Evolutionary conservation across 2,113 vertebrate genomes (phyloP).

Genomic region (Microtus montanus): DNA sequence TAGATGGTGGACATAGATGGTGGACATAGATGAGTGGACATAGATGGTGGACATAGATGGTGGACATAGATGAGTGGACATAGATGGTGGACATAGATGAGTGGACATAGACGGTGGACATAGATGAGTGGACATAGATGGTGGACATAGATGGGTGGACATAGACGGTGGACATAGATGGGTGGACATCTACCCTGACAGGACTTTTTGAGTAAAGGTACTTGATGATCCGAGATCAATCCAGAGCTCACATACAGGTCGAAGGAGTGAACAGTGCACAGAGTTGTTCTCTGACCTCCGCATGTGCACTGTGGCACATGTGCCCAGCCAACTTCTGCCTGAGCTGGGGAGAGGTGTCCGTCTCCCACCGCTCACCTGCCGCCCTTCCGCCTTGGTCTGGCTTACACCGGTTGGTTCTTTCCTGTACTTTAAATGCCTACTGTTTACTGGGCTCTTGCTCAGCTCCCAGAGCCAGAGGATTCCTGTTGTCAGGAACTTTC

Average conservation of each 20-base stretch:
- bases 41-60: no score
- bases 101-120: no score
- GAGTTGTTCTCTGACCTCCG: neutral
- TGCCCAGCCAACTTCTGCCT: neutral
- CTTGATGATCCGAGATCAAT: neutral
- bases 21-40: no score
- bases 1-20: no score
- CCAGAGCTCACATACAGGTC: neutral
- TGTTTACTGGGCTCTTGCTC: neutral
- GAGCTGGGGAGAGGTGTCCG: neutral
- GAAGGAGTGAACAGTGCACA: neutral
- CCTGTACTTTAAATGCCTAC: neutral
- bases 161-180: no score
- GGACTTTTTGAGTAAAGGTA: neutral
- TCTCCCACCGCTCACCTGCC: neutral
- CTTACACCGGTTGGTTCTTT: neutral
- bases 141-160: no score
- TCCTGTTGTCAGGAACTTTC: no score
- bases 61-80: no score
- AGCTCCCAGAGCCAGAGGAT: fast-evolving
- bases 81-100: no score
- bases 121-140: no score
- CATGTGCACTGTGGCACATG: neutral
- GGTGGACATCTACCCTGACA: neutral
- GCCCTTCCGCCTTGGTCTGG: neutral